These are phyloP conservation scores for Ovis canadensis DNA, from an alignment of 2,113 vertebrate species.

Conservation along the genomic window DNA sequence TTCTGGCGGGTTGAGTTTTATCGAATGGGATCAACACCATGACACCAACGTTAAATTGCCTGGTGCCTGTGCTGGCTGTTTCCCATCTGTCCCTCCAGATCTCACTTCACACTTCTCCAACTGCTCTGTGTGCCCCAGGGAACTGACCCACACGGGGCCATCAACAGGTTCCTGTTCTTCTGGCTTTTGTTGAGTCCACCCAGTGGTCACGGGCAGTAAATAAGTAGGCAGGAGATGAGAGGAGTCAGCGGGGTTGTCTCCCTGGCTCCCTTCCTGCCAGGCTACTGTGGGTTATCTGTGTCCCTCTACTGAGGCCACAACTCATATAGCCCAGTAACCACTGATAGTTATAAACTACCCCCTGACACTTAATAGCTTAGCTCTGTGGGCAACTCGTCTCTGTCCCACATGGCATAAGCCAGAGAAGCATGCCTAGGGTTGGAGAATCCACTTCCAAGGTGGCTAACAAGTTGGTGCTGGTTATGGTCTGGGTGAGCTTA, in stretches of 20 bases:
- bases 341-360: not conserved
- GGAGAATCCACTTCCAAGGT: not conserved
- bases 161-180: not conserved
- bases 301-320: not conserved
- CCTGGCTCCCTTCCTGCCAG: not conserved
- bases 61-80: not conserved
- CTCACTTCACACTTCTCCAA: not conserved
- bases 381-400: not conserved
- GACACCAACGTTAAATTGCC: not conserved
- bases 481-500: not conserved
- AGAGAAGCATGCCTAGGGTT: not conserved
- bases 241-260: not conserved
- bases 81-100: not conserved
- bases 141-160: not conserved
- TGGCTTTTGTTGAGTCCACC: not conserved
- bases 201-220: not conserved
- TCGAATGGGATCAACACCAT: not conserved
- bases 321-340: not conserved
- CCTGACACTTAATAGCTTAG: not conserved
- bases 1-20: not conserved
- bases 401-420: not conserved
- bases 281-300: not conserved
- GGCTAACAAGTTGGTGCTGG: not conserved
- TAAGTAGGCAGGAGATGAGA: not conserved
- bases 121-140: not conserved